phyloP scores from a whole-genome alignment of 2,797 vertebrate genomes.

The Acanthis flammea region DNA sequence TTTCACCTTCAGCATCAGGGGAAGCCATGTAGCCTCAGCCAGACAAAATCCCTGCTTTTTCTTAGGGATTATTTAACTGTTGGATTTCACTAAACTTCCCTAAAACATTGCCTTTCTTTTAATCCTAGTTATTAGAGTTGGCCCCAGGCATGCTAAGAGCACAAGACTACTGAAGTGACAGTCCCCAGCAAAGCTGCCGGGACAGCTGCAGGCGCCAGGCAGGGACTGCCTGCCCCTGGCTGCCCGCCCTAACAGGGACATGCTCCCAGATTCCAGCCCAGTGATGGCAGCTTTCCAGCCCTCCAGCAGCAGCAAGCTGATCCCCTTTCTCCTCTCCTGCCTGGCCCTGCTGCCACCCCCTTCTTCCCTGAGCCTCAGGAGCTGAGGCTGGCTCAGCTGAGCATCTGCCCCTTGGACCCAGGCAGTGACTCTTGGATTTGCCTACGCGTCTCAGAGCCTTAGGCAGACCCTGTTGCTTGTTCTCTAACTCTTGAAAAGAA shows the following conservation, averaged over 20 bases:
- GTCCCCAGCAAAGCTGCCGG: neutral
- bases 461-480: neutral
- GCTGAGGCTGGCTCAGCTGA: neutral
- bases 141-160: neutral
- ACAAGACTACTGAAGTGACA: neutral
- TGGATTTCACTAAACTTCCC: constrained; percentile 13
- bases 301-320: neutral
- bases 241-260: neutral
- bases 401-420: neutral
- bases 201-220: accelerated
- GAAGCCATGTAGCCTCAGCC: neutral
- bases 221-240: neutral
- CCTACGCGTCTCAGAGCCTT: neutral
- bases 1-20: neutral
- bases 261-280: accelerated
- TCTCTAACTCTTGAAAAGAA: neutral
- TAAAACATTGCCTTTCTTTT: neutral
- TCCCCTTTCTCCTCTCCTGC: neutral
- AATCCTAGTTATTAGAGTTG: neutral
- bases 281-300: neutral
- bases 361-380: neutral
- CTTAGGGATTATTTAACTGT: neutral
- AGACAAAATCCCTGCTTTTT: neutral
- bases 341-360: accelerated
- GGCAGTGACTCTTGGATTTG: neutral